These are phyloP conservation scores for Strigamia transsilvanica DNA, from an alignment of 2,888 invertebrate genomes.

Conservation along the genomic window DNA sequence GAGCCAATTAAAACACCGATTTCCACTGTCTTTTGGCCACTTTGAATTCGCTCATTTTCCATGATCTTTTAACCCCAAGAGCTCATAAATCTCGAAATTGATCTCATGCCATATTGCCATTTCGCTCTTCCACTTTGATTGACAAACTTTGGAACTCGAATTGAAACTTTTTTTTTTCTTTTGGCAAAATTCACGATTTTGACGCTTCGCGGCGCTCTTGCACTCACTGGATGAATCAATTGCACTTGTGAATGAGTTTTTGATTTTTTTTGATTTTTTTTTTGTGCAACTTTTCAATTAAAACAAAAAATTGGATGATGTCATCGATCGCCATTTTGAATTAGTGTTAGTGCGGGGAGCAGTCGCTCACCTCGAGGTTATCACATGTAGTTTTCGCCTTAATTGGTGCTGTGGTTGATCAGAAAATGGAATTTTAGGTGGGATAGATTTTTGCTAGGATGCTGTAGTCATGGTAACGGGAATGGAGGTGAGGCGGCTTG, in stretches of 20 bases:
- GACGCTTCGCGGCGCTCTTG: too few relatives aligned
- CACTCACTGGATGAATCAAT: too few relatives aligned
- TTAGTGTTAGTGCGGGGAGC: too few relatives aligned
- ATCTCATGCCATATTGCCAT: background rate
- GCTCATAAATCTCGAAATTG: background rate
- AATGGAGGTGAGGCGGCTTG: constrained; percentile 10
- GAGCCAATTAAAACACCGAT: constrained; percentile 25
- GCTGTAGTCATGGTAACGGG: constrained; percentile 11
- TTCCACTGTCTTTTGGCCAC: background rate
- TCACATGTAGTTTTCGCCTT: background rate
- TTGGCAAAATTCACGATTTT: too few relatives aligned
- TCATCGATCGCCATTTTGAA: too few relatives aligned
- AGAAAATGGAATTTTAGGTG: background rate
- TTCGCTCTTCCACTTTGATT: too few relatives aligned
- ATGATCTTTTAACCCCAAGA: background rate
- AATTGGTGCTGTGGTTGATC: background rate
- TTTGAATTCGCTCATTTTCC: background rate
- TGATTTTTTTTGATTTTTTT: too few relatives aligned
- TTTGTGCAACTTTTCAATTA: too few relatives aligned
- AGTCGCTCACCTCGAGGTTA: background rate
- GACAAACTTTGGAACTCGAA: too few relatives aligned
- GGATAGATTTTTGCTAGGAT: constrained; percentile 3
- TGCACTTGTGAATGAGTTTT: too few relatives aligned
- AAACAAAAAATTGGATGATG: too few relatives aligned
- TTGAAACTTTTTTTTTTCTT: too few relatives aligned